phyloP scores from a whole-genome alignment of 2,113 vertebrate genomes.

The Cichladusa arquata region DNA sequence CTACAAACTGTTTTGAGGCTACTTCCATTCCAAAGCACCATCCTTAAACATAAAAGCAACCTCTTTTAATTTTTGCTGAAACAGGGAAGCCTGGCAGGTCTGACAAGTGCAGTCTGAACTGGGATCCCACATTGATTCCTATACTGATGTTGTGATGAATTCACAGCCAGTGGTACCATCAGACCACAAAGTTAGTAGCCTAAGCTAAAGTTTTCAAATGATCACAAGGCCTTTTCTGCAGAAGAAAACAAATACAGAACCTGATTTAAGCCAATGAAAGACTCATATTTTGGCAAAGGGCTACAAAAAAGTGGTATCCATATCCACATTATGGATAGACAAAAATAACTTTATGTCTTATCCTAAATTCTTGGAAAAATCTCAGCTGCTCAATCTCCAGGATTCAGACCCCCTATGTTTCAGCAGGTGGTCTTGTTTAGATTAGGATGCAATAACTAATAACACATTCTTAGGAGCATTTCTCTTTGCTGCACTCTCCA shows the following conservation, averaged over 20 bases:
- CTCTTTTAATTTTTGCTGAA: background rate
- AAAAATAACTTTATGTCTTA: background rate
- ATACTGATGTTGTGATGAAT: background rate
- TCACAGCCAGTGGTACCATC: background rate
- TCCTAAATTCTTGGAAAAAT: background rate
- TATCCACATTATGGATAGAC: background rate
- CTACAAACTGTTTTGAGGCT: background rate
- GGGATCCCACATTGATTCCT: background rate
- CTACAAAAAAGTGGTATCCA: background rate
- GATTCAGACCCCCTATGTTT: background rate
- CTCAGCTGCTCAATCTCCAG: background rate
- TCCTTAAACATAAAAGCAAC: background rate
- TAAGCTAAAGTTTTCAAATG: background rate
- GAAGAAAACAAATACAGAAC: background rate
- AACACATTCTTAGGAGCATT: background rate
- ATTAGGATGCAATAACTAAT: background rate
- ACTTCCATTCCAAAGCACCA: background rate
- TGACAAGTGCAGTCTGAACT: background rate
- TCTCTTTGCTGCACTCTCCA: background rate
- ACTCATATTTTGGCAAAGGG: background rate
- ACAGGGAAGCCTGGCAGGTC: background rate
- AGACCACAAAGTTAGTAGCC: background rate
- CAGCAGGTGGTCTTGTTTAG: background rate
- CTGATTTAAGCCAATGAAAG: background rate
- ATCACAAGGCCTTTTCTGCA: background rate